A percentile compares a stretch with the other conserved stretches of the same genome.
Evolutionary conservation across 2,888 invertebrate genomes (phyloP).

Genomic region (Mythimna impura): DNA sequence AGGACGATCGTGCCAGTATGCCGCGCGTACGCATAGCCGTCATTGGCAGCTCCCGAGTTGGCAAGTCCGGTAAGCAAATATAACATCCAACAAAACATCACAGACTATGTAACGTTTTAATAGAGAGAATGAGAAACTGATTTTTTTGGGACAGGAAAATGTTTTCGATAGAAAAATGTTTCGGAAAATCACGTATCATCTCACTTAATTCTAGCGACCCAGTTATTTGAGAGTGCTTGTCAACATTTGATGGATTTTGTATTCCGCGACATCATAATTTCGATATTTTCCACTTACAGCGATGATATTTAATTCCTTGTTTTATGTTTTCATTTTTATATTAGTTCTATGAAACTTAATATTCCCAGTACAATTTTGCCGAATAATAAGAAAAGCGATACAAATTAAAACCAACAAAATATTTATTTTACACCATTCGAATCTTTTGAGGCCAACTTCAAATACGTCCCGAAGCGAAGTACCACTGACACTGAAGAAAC

Average conservation of each 20-base stretch:
- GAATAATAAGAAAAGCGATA: neutral
- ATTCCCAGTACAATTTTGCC: neutral
- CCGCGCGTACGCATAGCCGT: slow-evolving; percentile 94
- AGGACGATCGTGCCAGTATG: slow-evolving; percentile 91
- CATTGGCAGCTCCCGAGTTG: slow-evolving; percentile 94
- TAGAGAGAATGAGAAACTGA: slow-evolving; percentile 6
- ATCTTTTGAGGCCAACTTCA: neutral
- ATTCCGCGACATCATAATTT: slow-evolving; percentile 18
- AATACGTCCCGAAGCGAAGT: slow-evolving; percentile 9
- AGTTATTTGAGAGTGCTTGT: slow-evolving; percentile 73
- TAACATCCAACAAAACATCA: slow-evolving; percentile 29
- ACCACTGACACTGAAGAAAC: slow-evolving; percentile 14
- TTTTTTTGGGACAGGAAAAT: slow-evolving; percentile 47
- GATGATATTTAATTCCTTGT: slow-evolving; percentile 20
- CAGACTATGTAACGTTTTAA: slow-evolving; percentile 10
- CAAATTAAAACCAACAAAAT: slow-evolving; percentile 1
- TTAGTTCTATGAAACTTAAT: slow-evolving; percentile 6
- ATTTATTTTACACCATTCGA: slow-evolving; percentile 13
- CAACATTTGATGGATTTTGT: slow-evolving; percentile 72
- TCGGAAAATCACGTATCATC: slow-evolving; percentile 41
- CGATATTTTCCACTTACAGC: slow-evolving; percentile 25
- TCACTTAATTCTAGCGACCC: slow-evolving; percentile 72
- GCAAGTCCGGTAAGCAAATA: slow-evolving; percentile 93
- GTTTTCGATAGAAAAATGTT: slow-evolving; percentile 34
- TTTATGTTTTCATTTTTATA: slow-evolving; percentile 5